Evolutionary conservation across 2,797 vertebrate genomes (phyloP), one percentile per base, ranked within the genome.

Genomic region (Sebastes flavidus): DNA sequence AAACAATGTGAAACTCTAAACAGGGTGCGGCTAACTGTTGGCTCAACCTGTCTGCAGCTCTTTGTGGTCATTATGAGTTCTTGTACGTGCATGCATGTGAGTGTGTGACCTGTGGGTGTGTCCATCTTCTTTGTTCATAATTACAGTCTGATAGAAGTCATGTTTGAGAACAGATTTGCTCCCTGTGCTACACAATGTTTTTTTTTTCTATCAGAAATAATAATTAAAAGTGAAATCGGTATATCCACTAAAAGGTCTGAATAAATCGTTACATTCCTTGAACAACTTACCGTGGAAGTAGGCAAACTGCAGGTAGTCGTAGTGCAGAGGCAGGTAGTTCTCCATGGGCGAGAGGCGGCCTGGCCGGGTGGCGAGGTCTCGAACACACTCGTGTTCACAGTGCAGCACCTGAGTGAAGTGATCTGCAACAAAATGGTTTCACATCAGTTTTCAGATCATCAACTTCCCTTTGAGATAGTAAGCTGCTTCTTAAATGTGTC

Each of bases 251-350:
- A 29, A 32, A 12, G 3, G 22, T 46, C 13, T 36, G 36, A 42
- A 63, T 55, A 18, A 18, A 46, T n/a, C 11, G 5, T 54, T 7
- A 11, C 20, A 49, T 38, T 55, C 6, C 6, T 25, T 42, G 22
- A 68, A 34, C 2, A 0, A 20, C 77, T 77, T 92, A 99, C 99
- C 94, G 94, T 96, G 96, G 92, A 97, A 99, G 92, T 98, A 98
- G 77, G 98, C 96, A 63, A 98, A 99, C 94, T 99, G 99, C 69
- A 99, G 92, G 92, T 99, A 98, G 94, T 99, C 98, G 0, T 98
- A 99, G 85, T 99, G 98, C 72, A 98, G 95, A 11, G 98, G 98
- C 65, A 99, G 96, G 91, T 97, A 99, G 91, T 98, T 99, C 84
- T 99, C 97, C 2, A 99, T 97, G 3, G 99, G 97, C 0, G 98